Evolutionary conservation across 2,797 vertebrate genomes (phyloP).

Genomic region (Mus spretus): DNA sequence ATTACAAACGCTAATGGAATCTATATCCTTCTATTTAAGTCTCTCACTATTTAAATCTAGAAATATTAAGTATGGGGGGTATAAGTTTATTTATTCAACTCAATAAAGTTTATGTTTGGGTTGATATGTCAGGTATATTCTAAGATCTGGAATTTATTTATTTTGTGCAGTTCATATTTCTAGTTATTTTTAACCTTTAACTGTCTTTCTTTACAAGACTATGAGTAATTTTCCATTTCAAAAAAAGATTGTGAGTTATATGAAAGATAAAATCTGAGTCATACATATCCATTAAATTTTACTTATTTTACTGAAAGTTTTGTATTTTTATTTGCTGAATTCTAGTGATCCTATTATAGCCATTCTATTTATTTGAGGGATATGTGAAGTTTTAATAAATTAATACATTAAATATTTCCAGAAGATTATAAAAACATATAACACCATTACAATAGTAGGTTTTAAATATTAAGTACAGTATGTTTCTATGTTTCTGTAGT

Average conservation of each 20-base stretch:
- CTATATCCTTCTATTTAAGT: not conserved
- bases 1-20: not conserved
- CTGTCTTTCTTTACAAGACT: constrained; percentile 10
- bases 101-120: not conserved
- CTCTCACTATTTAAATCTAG: not conserved
- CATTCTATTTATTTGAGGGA: not conserved
- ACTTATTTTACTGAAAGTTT: not conserved
- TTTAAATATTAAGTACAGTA: constrained; percentile 34
- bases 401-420: not conserved
- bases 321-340: constrained; percentile 57
- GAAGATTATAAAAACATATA: not conserved
- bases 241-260: not conserved
- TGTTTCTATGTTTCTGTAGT: not conserved
- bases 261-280: not conserved
- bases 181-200: not conserved
- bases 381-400: constrained; percentile 40
- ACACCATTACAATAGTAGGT: not conserved
- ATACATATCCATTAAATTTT: not conserved
- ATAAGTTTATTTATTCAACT: constrained; percentile 22
- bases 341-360: not conserved
- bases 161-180: not conserved
- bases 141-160: not conserved
- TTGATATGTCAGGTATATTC: not conserved
- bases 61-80: not conserved
- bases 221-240: constrained; percentile 16